Conservation (phyloP, 2,113 vertebrate species). For the Centropristis striata region DNA sequence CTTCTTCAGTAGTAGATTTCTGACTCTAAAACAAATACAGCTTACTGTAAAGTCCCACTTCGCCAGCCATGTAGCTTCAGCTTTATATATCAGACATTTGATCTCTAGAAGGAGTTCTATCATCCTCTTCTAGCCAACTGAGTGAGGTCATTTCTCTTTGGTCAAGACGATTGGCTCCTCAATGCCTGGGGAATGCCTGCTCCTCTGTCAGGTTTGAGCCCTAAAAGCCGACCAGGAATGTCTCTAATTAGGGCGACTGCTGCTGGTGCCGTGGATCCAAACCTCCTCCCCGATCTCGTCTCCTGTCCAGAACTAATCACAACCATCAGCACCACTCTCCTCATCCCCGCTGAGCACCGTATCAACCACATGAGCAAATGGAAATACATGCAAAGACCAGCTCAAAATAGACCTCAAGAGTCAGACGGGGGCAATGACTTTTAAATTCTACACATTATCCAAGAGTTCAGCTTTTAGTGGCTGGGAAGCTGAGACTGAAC, state of each 20-base stretch:
- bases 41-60: conserved; percentile 4
- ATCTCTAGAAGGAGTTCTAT: conserved; percentile 33
- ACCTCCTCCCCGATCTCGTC: conserved; percentile 46
- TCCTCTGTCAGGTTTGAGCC: conserved; percentile 55
- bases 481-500: conserved; percentile 38
- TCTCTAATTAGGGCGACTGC: conserved; percentile 67
- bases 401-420: conserved; percentile 35
- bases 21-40: neutral
- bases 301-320: conserved; percentile 76
- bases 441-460: conserved; percentile 35
- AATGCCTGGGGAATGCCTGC: conserved; percentile 38
- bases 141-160: conserved; percentile 58
- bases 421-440: conserved; percentile 43
- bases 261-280: conserved; percentile 60
- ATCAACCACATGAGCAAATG: conserved; percentile 68
- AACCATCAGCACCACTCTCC: conserved; percentile 70
- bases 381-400: conserved; percentile 67
- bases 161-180: conserved; percentile 42
- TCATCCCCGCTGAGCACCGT: conserved; percentile 41
- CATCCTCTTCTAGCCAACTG: conserved; percentile 41
- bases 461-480: conserved; percentile 40
- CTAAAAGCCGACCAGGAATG: conserved; percentile 59
- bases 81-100: conserved; percentile 45
- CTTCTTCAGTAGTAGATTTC: neutral
- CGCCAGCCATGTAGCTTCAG: conserved; percentile 15